Conservation (phyloP, 2,113 vertebrate genomes). For the Taxidea taxus region DNA sequence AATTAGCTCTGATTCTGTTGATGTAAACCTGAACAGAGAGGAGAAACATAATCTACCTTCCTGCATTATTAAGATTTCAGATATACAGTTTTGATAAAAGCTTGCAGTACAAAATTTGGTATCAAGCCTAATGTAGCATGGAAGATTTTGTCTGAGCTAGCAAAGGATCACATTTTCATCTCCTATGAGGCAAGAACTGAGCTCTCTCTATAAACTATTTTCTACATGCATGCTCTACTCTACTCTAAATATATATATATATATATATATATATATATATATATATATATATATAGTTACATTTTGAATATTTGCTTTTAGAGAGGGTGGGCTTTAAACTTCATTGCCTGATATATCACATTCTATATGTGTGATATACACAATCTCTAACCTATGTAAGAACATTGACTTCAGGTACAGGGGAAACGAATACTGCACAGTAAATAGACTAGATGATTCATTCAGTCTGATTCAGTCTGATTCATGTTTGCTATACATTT, state of each 20-base stretch:
- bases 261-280: no score
- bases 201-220: constrained; percentile 83
- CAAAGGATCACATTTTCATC: constrained; percentile 85
- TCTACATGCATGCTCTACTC: constrained; percentile 78
- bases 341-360: constrained; percentile 37
- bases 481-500: background rate
- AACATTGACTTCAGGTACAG: background rate
- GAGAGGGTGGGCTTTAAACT: background rate
- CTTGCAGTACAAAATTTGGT: constrained; percentile 85
- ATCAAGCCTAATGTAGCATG: constrained; percentile 86
- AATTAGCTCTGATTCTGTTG: constrained; percentile 79
- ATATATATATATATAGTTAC: background rate
- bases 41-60: constrained; percentile 59
- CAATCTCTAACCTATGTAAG: constrained; percentile 49
- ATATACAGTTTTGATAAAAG: constrained; percentile 86
- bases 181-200: constrained; percentile 80
- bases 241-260: background rate
- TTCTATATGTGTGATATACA: background rate
- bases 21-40: constrained; percentile 46
- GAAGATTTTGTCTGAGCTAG: constrained; percentile 86
- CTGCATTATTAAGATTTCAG: constrained; percentile 84
- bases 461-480: rapidly evolving
- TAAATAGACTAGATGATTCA: background rate
- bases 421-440: background rate
- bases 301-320: constrained; percentile 53